Base-by-base conservation (phyloP, 2,113 vertebrate genomes). In the Lamprologus speciosus region DNA sequence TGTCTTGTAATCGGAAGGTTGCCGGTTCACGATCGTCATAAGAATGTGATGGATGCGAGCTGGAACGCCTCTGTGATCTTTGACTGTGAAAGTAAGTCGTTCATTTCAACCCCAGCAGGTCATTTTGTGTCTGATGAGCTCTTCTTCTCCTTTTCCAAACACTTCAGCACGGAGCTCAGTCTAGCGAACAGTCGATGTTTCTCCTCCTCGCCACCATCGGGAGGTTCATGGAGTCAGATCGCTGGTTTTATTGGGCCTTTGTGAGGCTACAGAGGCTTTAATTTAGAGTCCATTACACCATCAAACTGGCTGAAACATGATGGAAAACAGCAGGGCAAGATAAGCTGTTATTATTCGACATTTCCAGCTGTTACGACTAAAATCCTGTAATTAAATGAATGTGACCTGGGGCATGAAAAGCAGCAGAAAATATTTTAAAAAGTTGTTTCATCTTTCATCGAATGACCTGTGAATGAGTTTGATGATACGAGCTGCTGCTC, bases 1-100 rank as follows among this genome's bases (percentile, higher is more conserved):
- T 1, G 2, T 33, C 28, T 6, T 60, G 57, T 1, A 31, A 31
- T 17, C 1, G 2, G 0, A 4, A 60, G 57, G 28, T 60, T 33
- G 57, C 57, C 2, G 5, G 8, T 1, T 57, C 1, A 1, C 8
- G 5, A 23, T 14, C 42, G 37, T 70, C n/a, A 42, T 1, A 68
- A 8, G 19, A n/a, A 70, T 16, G 5, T 45, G 37, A 10, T 45
- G 40, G 68, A 0, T 26, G 37, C 13, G 12, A 40, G 63, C 35
- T 35, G 2, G 8, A 0, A 73, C 14, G 3, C 21, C 37, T 45
- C 5, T 73, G 8, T 73, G 65, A 42, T 23, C 35, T 42, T 4
- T 70, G 63, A 70, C 8, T 73, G 37, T 73, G 1, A 73, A 73
- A 45, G 5, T 14, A 26, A 26, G 37, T 73, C 5, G 3, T 16